These are phyloP conservation scores for Chaetorhynchus papuensis DNA, from an alignment of 2,113 vertebrate genomes.

Conservation along the genomic window DNA sequence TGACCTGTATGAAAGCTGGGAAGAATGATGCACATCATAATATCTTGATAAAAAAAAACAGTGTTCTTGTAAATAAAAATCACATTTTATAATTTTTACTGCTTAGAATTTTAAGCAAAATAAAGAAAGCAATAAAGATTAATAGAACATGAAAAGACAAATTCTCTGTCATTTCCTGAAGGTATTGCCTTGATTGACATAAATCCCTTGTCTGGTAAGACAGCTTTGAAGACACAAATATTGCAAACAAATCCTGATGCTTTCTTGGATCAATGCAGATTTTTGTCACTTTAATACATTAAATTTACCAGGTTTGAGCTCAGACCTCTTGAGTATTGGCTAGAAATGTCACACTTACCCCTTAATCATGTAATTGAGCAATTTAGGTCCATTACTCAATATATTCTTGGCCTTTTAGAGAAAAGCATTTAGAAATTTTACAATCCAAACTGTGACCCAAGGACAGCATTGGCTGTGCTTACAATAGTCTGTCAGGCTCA, in stretches of 20 bases:
- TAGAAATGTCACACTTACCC: background rate
- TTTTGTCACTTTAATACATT: background rate
- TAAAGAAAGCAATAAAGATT: background rate
- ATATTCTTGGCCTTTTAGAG: background rate
- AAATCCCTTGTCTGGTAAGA: background rate
- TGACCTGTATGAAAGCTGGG: background rate
- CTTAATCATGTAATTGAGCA: background rate
- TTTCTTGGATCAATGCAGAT: background rate
- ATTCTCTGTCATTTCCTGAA: background rate
- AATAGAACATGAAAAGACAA: background rate
- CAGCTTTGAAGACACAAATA: background rate
- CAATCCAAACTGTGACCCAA: background rate
- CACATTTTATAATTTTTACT: background rate
- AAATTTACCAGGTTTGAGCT: background rate
- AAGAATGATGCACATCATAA: background rate
- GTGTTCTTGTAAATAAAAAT: background rate
- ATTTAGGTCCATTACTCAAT: background rate
- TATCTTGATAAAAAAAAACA: background rate
- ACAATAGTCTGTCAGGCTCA: background rate
- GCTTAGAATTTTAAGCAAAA: background rate
- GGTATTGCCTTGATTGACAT: background rate
- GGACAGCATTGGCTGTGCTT: background rate
- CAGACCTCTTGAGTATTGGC: background rate
- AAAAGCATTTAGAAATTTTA: background rate
- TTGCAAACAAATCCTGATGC: background rate